Conservation (phyloP, 2,888 invertebrate species). For the Sepiola atlantica region DNA sequence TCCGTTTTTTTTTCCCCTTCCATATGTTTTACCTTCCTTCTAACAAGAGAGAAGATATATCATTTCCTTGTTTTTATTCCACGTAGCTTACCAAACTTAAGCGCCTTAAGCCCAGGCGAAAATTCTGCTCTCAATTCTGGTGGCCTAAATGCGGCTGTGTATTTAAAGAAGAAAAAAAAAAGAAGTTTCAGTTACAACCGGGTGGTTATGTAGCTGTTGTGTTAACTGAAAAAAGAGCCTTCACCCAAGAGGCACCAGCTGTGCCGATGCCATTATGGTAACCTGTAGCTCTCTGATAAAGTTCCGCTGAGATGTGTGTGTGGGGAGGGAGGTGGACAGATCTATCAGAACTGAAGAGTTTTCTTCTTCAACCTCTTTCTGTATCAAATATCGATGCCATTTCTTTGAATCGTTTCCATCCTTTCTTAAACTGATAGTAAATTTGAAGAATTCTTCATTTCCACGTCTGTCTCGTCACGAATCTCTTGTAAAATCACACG, state of each 20-base stretch:
- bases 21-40: not conserved
- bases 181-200: not conserved
- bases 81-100: not conserved
- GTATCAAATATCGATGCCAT: not conserved
- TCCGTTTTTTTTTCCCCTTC: not conserved
- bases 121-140: not conserved
- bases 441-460: too few relatives aligned
- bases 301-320: not conserved
- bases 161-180: too few relatives aligned
- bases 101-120: not conserved
- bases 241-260: not conserved
- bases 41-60: not conserved
- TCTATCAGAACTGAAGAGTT: not conserved
- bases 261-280: not conserved
- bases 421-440: too few relatives aligned
- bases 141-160: not conserved
- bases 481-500: too few relatives aligned
- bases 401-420: too few relatives aligned
- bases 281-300: not conserved
- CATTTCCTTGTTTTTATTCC: not conserved
- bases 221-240: not conserved
- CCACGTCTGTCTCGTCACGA: too few relatives aligned
- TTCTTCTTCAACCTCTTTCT: not conserved
- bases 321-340: too few relatives aligned
- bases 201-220: not conserved